phyloP scores from a whole-genome alignment of 2,888 invertebrate genomes.

The Dusona sp. region DNA sequence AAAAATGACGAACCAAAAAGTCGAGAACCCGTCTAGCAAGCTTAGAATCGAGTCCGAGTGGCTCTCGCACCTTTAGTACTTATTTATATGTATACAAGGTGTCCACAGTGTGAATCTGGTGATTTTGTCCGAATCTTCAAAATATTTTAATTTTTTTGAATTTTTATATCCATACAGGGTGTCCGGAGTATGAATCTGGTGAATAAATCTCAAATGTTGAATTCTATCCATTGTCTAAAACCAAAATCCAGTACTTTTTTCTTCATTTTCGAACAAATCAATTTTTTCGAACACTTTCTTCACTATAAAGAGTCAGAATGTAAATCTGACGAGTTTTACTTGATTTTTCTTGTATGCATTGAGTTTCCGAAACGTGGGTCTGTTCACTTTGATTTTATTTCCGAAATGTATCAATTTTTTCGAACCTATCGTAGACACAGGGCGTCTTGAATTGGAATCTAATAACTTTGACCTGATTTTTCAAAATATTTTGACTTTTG shows the following conservation, averaged over 20 bases:
- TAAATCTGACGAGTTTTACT: neutral
- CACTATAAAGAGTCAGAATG: neutral
- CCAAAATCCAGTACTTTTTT: neutral
- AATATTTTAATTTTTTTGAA: neutral
- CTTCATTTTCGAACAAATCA: neutral
- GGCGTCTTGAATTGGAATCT: neutral
- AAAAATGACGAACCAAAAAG: slow-evolving; percentile 53
- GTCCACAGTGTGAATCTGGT: neutral
- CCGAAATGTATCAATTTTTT: too few species aligned
- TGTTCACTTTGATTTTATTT: too few species aligned
- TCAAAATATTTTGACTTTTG: neutral
- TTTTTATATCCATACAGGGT: neutral
- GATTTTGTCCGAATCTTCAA: neutral
- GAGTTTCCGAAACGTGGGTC: too few species aligned
- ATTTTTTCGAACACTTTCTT: neutral
- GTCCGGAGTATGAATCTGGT: neutral
- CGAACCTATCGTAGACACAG: too few species aligned
- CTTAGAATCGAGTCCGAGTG: slow-evolving; percentile 63
- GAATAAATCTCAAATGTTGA: neutral
- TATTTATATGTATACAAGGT: slow-evolving; percentile 16
- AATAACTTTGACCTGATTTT: neutral
- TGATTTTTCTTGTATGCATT: too few species aligned
- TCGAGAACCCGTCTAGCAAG: slow-evolving; percentile 70
- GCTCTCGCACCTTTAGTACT: slow-evolving; percentile 50
- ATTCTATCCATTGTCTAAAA: neutral